Percentiles rank a stretch among this genome's conserved stretches.
These are phyloP conservation scores for Cephonodes hylas DNA, from an alignment of 2,888 invertebrate species.

Conservation along the genomic window DNA sequence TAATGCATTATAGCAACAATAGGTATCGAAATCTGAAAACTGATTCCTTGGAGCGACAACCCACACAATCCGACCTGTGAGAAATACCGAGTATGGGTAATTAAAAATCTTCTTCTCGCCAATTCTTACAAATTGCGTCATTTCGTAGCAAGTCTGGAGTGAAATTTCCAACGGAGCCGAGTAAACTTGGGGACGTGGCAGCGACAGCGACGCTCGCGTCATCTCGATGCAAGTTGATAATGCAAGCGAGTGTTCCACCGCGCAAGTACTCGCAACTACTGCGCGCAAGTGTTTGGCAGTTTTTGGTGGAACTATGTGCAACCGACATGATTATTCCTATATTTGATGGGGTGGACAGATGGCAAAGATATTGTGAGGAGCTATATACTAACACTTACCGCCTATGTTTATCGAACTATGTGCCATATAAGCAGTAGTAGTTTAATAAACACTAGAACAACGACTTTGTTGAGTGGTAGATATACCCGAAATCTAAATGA, in stretches of 20 bases:
- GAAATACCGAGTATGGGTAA: not conserved
- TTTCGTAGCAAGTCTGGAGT: slow-evolving; percentile 64
- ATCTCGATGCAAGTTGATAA: slow-evolving; percentile 72
- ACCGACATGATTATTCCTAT: not conserved
- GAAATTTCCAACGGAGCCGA: slow-evolving; percentile 74
- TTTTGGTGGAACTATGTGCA: slow-evolving; percentile 22
- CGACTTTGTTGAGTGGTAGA: no score
- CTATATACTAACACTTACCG: not conserved
- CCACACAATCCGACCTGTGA: not conserved
- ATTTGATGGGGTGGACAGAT: not conserved
- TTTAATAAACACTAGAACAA: no score
- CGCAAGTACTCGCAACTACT: slow-evolving; percentile 16
- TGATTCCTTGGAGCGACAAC: not conserved
- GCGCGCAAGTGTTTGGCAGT: slow-evolving; percentile 21
- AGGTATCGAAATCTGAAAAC: not conserved
- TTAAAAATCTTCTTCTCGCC: slow-evolving; percentile 13
- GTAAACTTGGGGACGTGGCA: slow-evolving; percentile 77
- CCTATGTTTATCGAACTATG: no score
- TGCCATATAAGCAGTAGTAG: no score
- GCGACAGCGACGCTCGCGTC: slow-evolving; percentile 73
- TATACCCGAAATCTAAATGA: no score
- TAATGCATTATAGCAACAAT: not conserved
- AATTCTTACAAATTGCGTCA: slow-evolving; percentile 36
- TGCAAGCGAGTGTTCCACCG: slow-evolving; percentile 50
- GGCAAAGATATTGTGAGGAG: not conserved